Conservation (phyloP, 1,140 invertebrate species). For the Drosophila sp. region DNA sequence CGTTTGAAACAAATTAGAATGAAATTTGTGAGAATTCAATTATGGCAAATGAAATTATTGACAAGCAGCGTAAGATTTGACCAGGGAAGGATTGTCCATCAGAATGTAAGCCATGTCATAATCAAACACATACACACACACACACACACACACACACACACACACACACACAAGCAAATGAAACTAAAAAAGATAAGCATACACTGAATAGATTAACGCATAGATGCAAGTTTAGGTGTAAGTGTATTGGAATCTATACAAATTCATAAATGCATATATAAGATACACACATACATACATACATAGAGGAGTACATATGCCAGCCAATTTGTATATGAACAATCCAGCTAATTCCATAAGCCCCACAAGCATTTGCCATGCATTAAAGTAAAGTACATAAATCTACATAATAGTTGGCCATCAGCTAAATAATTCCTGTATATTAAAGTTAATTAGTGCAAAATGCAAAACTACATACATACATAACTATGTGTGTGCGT, state of each 20-base stretch:
- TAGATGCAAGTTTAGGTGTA: slow-evolving; percentile 3
- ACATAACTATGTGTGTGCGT: slow-evolving; percentile 13
- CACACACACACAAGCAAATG: neutral
- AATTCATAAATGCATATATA: slow-evolving; percentile 19
- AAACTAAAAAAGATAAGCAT: neutral
- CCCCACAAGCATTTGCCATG: slow-evolving; percentile 44
- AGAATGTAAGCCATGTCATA: neutral
- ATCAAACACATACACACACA: neutral
- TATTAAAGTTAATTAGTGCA: slow-evolving; percentile 70
- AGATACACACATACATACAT: slow-evolving; percentile 19
- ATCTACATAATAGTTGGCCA: slow-evolving; percentile 48
- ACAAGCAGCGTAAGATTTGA: neutral
- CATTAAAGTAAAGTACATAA: slow-evolving; percentile 40
- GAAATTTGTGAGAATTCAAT: slow-evolving; percentile 6
- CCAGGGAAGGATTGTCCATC: neutral
- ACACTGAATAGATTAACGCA: neutral
- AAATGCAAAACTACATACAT: neutral
- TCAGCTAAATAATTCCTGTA: slow-evolving; percentile 67
- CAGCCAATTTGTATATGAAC: slow-evolving; percentile 61
- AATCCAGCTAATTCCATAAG: slow-evolving; percentile 47
- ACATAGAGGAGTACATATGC: slow-evolving; percentile 42
- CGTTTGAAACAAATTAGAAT: neutral
- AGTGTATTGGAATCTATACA: neutral
- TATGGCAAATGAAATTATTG: slow-evolving; percentile 6
- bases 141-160: neutral